Conservation (phyloP, 2,113 vertebrate genomes). For the Phyllostomus hastatus region DNA sequence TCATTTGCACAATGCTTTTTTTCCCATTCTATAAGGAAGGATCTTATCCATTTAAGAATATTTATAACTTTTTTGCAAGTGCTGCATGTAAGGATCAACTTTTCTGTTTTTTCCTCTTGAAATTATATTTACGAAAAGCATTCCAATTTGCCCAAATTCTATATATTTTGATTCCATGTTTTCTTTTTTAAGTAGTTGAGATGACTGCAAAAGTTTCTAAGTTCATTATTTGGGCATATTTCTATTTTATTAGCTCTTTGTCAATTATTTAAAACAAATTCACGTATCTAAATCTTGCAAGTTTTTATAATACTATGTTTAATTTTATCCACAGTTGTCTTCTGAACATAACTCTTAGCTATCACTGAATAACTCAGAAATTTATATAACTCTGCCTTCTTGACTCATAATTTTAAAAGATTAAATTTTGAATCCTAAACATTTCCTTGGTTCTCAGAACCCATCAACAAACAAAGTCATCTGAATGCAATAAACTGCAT, state of each 20-base stretch:
- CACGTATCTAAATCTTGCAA: not conserved
- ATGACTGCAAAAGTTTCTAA: not conserved
- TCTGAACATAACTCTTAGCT: constrained; percentile 10
- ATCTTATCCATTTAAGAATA: not conserved
- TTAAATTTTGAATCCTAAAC: not conserved
- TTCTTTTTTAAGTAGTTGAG: not conserved
- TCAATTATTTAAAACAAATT: not conserved
- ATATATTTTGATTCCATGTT: not conserved
- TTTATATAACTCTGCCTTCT: not conserved
- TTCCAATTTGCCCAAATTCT: not conserved
- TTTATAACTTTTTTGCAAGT: not conserved
- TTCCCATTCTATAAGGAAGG: not conserved
- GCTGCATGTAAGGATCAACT: not conserved
- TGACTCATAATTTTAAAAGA: not conserved
- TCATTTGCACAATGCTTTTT: not conserved
- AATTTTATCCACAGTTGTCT: not conserved
- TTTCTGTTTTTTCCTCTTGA: not conserved
- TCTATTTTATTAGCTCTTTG: constrained; percentile 25
- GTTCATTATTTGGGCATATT: not conserved
- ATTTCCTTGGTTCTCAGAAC: not conserved
- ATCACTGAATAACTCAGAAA: not conserved
- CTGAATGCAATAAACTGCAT: not conserved
- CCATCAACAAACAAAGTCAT: not conserved
- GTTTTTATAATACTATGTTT: not conserved
- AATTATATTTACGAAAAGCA: not conserved